These are phyloP conservation scores for Gymnoscopelus braueri DNA, from an alignment of 2,797 vertebrate genomes.

Conservation along the genomic window DNA sequence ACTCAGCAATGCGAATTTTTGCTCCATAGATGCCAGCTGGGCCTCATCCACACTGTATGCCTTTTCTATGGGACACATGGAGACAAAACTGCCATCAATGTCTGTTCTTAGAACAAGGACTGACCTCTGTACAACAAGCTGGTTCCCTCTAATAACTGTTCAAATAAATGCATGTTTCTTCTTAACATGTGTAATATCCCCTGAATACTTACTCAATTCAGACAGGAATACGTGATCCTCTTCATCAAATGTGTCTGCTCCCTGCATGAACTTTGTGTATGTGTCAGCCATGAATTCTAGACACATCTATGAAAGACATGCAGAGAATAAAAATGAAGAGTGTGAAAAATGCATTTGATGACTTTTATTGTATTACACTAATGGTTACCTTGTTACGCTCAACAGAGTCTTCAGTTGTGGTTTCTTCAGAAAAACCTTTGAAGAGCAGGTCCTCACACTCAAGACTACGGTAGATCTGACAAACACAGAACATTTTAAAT, in stretches of 20 bases:
- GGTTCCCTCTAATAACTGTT: neutral
- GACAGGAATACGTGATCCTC: constrained; percentile 81
- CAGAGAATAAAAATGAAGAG: neutral
- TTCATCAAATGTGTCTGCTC: constrained; percentile 89
- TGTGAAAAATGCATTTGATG: neutral
- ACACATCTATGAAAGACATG: constrained; percentile 81
- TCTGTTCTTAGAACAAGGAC: no score
- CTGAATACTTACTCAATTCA: constrained; percentile 86
- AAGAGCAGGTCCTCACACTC: constrained; percentile 84
- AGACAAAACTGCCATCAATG: constrained; percentile 9
- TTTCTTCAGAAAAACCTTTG: constrained; percentile 83
- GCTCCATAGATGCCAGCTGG: constrained; percentile 81
- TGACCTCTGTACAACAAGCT: neutral
- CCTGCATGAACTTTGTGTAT: constrained; percentile 92
- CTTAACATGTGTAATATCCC: neutral
- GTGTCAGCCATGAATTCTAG: constrained; percentile 87
- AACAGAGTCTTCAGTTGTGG: constrained; percentile 85
- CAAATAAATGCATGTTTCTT: neutral
- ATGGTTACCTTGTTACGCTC: constrained; percentile 88
- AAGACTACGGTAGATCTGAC: constrained; percentile 64
- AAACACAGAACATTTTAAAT: constrained; percentile 20
- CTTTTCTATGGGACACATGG: constrained; percentile 64
- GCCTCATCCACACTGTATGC: constrained; percentile 89
- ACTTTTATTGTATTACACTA: neutral
- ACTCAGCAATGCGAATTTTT: constrained; percentile 84